These are phyloP conservation scores for Caenorhabditis wallacei DNA, from an alignment of 2,888 invertebrate species.

Conservation along the genomic window DNA sequence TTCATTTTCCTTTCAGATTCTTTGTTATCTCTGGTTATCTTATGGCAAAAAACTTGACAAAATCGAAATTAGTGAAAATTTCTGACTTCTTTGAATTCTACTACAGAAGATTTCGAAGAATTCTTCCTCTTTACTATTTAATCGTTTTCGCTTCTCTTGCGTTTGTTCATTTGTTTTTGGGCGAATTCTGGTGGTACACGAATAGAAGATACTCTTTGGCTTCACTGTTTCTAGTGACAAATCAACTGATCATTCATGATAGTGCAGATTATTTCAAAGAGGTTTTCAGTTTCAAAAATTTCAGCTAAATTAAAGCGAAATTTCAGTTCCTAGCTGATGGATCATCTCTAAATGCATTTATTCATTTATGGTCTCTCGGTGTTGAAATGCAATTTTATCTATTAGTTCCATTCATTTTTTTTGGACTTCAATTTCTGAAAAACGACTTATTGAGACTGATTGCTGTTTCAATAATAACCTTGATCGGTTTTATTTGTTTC, in stretches of 20 bases:
- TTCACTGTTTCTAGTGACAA: slow-evolving; percentile 57
- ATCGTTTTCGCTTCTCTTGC: slow-evolving; percentile 24
- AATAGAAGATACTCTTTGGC: slow-evolving; percentile 58
- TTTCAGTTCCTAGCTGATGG: slow-evolving; percentile 63
- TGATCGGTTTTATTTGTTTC: slow-evolving; percentile 35
- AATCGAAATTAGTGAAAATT: slow-evolving; percentile 11
- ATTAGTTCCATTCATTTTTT: slow-evolving; percentile 62
- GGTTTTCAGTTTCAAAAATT: slow-evolving; percentile 15
- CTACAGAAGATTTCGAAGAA: slow-evolving; percentile 52
- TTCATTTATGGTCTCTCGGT: slow-evolving; percentile 61
- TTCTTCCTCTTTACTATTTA: slow-evolving; percentile 59
- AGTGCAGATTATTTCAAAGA: slow-evolving; percentile 64
- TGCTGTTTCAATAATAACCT: slow-evolving; percentile 17
- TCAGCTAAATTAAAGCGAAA: no score
- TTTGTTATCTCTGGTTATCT: slow-evolving; percentile 65
- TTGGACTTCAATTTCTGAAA: slow-evolving; percentile 42
- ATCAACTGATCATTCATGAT: slow-evolving; percentile 67
- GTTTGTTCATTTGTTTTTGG: slow-evolving; percentile 37
- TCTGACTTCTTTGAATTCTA: slow-evolving; percentile 38
- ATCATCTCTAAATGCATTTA: slow-evolving; percentile 57
- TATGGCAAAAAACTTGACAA: slow-evolving; percentile 57
- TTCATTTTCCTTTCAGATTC: slow-evolving; percentile 32
- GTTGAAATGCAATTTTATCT: slow-evolving; percentile 66
- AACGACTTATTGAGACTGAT: slow-evolving; percentile 41
- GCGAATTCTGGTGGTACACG: slow-evolving; percentile 60